Percentiles rank a stretch among this genome's conserved stretches.
Conservation (phyloP, 2,113 vertebrate species). For the Pleuronectes platessa region DNA sequence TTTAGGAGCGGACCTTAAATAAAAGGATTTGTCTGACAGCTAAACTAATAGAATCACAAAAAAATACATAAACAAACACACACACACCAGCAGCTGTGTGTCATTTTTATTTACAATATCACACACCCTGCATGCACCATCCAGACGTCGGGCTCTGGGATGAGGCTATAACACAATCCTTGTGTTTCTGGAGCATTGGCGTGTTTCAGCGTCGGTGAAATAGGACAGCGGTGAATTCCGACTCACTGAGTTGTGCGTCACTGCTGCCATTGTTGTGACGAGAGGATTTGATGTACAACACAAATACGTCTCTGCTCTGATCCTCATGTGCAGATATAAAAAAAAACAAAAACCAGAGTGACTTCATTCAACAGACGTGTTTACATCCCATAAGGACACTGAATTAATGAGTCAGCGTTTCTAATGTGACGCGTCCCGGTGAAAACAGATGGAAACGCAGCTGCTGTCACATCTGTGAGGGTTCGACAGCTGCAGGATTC, state of each 20-base stretch:
- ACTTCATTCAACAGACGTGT: background rate
- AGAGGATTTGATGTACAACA: background rate
- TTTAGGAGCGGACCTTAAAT: slow-evolving; percentile 14
- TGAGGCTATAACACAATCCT: background rate
- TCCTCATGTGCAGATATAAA: background rate
- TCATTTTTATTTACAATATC: background rate
- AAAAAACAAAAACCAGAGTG: background rate
- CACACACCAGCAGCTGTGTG: background rate
- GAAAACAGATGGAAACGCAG: slow-evolving; percentile 59
- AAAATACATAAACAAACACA: background rate
- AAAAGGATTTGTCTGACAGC: slow-evolving; percentile 12
- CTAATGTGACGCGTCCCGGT: slow-evolving; percentile 37
- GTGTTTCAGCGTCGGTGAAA: background rate
- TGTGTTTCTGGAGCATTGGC: background rate
- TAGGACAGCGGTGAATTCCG: background rate
- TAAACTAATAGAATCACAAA: slow-evolving; percentile 5
- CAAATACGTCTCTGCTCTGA: background rate
- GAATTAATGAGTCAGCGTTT: slow-evolving; percentile 43
- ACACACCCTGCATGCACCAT: background rate
- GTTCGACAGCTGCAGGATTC: slow-evolving; percentile 66
- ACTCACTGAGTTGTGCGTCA: background rate
- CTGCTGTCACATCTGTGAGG: slow-evolving; percentile 71
- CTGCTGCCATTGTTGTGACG: background rate
- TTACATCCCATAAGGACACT: slow-evolving; percentile 15
- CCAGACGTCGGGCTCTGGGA: background rate